Evolutionary conservation across 2,113 vertebrate genomes (phyloP), one percentile per base, ranked within the genome.

Genomic region (Halichoeres trimaculatus): DNA sequence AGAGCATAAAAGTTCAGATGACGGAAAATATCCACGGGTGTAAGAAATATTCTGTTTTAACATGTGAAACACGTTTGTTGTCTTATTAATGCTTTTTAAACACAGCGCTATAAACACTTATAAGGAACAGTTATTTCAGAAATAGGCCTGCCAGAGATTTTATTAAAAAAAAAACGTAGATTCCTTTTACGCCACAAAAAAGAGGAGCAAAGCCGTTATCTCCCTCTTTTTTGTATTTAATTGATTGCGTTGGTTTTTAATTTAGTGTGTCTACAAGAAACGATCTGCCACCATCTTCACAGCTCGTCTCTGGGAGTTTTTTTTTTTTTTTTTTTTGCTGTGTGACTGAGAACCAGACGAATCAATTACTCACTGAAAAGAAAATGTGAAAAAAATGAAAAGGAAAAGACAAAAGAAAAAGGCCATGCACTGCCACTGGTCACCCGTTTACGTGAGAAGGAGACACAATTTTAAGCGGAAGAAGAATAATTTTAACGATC

Each of bases 331-430:
- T 73, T 59, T 14, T 62, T 30, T 35, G 3, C 70, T 74, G 79
- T 85, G 83, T 92, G 91, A 89, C 88, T 80, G 78, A 85, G 81
- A 91, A 76, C 80, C 68, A 80, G 79, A 73, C 56, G 76, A 60
- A 70, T 38, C 77, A 90, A 91, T 91, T 91, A 90, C 30, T 30
- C 3, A 30, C 6, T 30, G 3, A 4, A 30, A 3, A 30, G 30
- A 30, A 30, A 30, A 30, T 4, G 6, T 4, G 30, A 6, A 30
- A 4, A 30, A 30, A 30, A 30, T 30, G 30, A 30, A 30, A 30
- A 30, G 30, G 30, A 30, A 30, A 35, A 63, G 47, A 23, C 12
- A 52, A 61, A 19, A 34, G 41, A 74, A 70, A 56, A 78, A 56
- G 66, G 60, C 69, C 64, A 87, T 56, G 78, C 80, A 52, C 43